These are phyloP conservation scores for Petrolisthes cinctipes DNA, from an alignment of 2,888 invertebrate genomes.

Conservation along the genomic window DNA sequence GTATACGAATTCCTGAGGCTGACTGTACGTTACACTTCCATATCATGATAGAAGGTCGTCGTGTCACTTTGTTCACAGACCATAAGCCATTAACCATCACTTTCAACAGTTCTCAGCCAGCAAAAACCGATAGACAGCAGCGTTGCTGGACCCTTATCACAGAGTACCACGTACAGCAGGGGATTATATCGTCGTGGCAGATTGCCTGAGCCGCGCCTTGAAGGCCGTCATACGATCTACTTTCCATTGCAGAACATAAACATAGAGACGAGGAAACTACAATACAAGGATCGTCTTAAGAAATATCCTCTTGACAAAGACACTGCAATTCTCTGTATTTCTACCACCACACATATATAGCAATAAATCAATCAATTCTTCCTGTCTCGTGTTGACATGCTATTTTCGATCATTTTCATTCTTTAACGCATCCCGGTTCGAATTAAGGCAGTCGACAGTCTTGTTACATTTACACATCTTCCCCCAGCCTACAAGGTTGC, in stretches of 20 bases:
- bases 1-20: background rate
- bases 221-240: background rate
- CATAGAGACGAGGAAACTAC: background rate
- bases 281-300: background rate
- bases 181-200: background rate
- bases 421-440: background rate
- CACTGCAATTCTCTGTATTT: background rate
- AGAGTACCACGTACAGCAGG: background rate
- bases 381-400: background rate
- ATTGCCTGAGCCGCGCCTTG: background rate
- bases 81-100: slow-evolving; percentile 11
- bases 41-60: slow-evolving; percentile 1
- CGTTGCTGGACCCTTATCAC: background rate
- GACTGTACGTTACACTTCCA: background rate
- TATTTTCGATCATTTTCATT: background rate
- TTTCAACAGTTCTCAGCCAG: background rate
- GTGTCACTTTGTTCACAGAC: slow-evolving; percentile 16
- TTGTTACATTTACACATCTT: too few relatives aligned
- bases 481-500: too few relatives aligned
- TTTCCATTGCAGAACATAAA: background rate
- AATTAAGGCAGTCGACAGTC: too few relatives aligned
- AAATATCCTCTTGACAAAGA: background rate
- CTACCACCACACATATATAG: background rate
- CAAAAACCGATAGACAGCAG: slow-evolving; percentile 10
- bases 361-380: background rate